These are phyloP conservation scores for Ophion ventricosus DNA, from an alignment of 2,888 invertebrate genomes.

Conservation along the genomic window DNA sequence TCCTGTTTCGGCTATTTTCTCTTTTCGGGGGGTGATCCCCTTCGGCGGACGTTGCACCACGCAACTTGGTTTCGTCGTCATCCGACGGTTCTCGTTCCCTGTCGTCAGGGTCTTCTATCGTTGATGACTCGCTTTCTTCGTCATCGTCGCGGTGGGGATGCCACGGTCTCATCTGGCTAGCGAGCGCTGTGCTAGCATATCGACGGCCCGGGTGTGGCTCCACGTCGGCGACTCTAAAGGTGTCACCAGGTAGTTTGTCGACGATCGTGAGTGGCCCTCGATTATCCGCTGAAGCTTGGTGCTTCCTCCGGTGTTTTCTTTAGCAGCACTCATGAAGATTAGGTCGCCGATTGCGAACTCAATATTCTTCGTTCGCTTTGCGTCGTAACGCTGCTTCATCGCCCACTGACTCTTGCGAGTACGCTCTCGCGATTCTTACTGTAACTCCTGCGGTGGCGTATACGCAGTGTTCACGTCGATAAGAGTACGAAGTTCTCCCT, in stretches of 20 bases:
- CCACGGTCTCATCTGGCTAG: too few relatives aligned
- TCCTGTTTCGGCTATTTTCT: too few relatives aligned
- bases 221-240: not conserved
- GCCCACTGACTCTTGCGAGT: not conserved
- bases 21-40: too few relatives aligned
- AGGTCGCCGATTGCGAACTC: constrained; percentile 42
- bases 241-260: not conserved
- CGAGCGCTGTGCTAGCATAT: not conserved
- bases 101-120: too few relatives aligned
- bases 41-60: too few relatives aligned
- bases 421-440: not conserved
- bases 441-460: not conserved
- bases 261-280: not conserved
- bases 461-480: constrained; percentile 18
- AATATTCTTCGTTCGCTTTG: not conserved
- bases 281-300: constrained; percentile 15
- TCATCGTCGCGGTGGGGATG: too few relatives aligned
- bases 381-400: constrained; percentile 40
- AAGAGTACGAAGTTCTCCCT: constrained; percentile 7
- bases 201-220: too few relatives aligned
- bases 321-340: constrained; percentile 28
- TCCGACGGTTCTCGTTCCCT: too few relatives aligned
- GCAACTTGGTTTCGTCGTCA: too few relatives aligned
- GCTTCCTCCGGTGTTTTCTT: constrained; percentile 25
- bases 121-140: too few relatives aligned